Percentiles rank a stretch among this genome's conserved stretches.
Conservation (phyloP, 2,113 vertebrate species). For the Montifringilla adamsi region DNA sequence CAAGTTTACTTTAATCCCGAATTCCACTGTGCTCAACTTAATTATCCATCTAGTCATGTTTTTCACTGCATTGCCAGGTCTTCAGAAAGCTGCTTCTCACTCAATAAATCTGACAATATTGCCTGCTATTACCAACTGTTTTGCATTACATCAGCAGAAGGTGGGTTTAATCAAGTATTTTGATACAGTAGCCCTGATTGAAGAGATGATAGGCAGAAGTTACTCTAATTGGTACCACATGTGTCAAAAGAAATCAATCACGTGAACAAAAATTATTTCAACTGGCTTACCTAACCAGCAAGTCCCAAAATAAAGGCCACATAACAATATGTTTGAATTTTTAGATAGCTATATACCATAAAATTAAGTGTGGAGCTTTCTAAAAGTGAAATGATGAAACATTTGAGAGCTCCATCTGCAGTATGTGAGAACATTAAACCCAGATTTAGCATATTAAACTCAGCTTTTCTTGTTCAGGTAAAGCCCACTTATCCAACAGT, state of each 20-base stretch:
- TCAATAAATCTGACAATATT: slow-evolving; percentile 58
- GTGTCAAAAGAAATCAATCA: slow-evolving; percentile 41
- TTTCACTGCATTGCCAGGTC: slow-evolving; percentile 25
- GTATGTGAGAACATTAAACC: neutral
- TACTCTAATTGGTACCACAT: slow-evolving; percentile 50
- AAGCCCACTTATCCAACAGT: neutral
- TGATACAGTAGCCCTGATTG: slow-evolving; percentile 50
- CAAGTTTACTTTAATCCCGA: slow-evolving; percentile 40
- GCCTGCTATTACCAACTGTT: slow-evolving; percentile 46
- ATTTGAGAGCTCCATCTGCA: neutral
- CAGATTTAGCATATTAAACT: neutral
- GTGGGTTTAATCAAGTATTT: slow-evolving; percentile 54
- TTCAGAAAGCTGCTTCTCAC: slow-evolving; percentile 58
- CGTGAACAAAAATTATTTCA: neutral
- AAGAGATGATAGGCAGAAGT: slow-evolving; percentile 49
- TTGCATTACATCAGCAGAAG: slow-evolving; percentile 53
- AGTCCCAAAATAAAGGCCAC: neutral
- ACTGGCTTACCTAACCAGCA: neutral
- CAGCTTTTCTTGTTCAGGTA: neutral
- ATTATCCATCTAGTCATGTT: slow-evolving; percentile 46
- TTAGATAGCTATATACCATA: neutral
- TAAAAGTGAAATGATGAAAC: neutral
- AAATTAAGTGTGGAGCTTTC: neutral
- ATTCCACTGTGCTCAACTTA: slow-evolving; percentile 30
- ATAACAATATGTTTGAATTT: neutral